Evolutionary conservation across 64 coral and sea anemone genomes (phyloP), one percentile per base, ranked within the genome.

Genomic region (Porites australiensis): DNA sequence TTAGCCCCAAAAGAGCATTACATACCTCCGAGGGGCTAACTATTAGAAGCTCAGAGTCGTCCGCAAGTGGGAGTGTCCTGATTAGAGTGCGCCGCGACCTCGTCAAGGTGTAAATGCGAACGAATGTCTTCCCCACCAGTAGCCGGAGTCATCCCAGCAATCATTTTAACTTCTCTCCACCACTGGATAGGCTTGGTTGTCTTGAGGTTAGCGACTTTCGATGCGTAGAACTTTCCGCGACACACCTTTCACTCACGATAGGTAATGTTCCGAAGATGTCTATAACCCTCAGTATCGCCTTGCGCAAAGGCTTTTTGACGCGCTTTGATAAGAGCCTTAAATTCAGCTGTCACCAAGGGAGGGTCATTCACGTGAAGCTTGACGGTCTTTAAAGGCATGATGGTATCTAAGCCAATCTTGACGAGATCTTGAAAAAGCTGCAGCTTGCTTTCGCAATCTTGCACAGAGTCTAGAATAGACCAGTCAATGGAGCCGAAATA

Each of bases 231-330:
- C 53, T 58, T 93, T 15, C 72, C 74, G 72, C 84, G 74, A 64
- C 91, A 88, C 66, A 88, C 23, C 65, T 88, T 93, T 23, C 84
- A 37, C 57, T 93, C 74, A 45, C 84, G 84, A 82, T 82, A 88
- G 64, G 52, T 47, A 19, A 88, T 71, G 64, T 88, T 94, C 0
- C 85, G 77, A 21, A 70, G 45, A 61, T 59, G 73, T 58, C 64
- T 13, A 77, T 79, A 88, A 54, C 20, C 46, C 50, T 79, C 83
- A 73, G n/a, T 82, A 4, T 85, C 74, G 2, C 73, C 88, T 54
- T 79, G 49, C 11, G 23, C 5, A 46, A 77, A 90, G 14, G 88
- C 88, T 68, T 90, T 79, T 19, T 90, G 88, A 79, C 88, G 88
- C 48, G 58, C 53, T 37, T 64, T 78, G 74, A 90, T 90, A 52